Evolutionary conservation across 2,797 vertebrate species (phyloP).

Genomic region (Micropoecilia bifurca): DNA sequence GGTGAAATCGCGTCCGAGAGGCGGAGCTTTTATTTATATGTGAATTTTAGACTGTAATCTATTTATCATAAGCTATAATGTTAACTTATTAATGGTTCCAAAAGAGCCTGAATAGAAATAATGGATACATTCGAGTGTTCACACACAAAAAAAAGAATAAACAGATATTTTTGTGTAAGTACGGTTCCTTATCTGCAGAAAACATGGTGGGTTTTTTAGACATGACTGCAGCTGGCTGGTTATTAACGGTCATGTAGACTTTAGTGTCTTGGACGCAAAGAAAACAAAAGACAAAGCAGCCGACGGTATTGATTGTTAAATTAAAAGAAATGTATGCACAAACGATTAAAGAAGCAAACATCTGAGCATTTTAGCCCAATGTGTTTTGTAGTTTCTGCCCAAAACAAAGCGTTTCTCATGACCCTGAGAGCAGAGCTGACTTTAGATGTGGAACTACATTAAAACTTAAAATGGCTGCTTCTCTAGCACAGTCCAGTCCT

Average conservation of each 20-base stretch:
- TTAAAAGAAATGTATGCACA: slow-evolving; percentile 9
- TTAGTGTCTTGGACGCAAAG: slow-evolving; percentile 11
- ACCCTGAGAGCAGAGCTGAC: slow-evolving; percentile 51
- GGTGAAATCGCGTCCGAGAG: slow-evolving; percentile 49
- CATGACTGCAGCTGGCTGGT: slow-evolving; percentile 36
- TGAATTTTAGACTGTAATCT: slow-evolving; percentile 73
- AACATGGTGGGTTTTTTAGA: slow-evolving; percentile 17
- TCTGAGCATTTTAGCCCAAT: slow-evolving; percentile 43
- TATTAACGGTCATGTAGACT: slow-evolving; percentile 26
- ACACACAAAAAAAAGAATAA: slow-evolving; percentile 7
- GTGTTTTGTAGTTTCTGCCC: slow-evolving; percentile 39
- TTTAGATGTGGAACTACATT: slow-evolving; percentile 56
- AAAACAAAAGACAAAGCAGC: slow-evolving; percentile 19
- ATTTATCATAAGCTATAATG: slow-evolving; percentile 77
- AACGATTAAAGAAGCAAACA: slow-evolving; percentile 36
- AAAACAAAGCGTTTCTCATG: slow-evolving; percentile 47
- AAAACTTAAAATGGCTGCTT: slow-evolving; percentile 26
- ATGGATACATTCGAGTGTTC: slow-evolving; percentile 45
- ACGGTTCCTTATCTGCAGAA: slow-evolving; percentile 32
- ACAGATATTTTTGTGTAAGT: slow-evolving; percentile 42
- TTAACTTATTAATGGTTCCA: slow-evolving; percentile 76
- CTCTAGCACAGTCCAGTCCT: slow-evolving; percentile 32
- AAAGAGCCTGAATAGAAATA: slow-evolving; percentile 47
- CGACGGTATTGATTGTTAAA: not conserved
- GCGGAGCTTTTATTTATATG: slow-evolving; percentile 72